Percentiles rank a stretch among this genome's conserved stretches.
phyloP scores from a whole-genome alignment of 2,888 invertebrate genomes.

The Metalampra italica region DNA sequence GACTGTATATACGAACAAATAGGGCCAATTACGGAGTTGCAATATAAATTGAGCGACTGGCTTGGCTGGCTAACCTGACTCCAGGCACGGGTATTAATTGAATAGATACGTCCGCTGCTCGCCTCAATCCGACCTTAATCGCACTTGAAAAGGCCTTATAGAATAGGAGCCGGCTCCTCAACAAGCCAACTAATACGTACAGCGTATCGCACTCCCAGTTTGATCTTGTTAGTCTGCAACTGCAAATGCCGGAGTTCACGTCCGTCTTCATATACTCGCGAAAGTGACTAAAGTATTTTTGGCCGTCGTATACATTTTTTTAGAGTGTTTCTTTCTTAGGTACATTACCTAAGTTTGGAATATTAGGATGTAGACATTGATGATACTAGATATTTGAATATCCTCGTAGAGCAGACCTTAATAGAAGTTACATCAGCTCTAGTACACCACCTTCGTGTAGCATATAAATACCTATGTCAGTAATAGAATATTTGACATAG shows the following conservation, averaged over 20 bases:
- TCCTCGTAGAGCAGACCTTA: too few relatives aligned
- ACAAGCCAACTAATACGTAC: conserved; percentile 59
- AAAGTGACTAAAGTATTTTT: not conserved
- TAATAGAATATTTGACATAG: too few relatives aligned
- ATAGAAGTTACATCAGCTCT: too few relatives aligned
- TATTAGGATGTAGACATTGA: too few relatives aligned
- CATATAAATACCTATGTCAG: too few relatives aligned
- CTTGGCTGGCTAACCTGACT: conserved; percentile 42
- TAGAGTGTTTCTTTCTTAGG: too few relatives aligned
- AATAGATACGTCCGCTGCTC: conserved; percentile 71
- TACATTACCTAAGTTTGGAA: too few relatives aligned
- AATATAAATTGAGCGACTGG: conserved; percentile 59
- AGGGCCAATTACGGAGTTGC: conserved; percentile 58
- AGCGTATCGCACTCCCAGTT: conserved; percentile 61
- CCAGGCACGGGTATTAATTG: conserved; percentile 66
- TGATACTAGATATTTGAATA: too few relatives aligned
- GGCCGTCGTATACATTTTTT: too few relatives aligned
- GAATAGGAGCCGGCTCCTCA: conserved; percentile 39
- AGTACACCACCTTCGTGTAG: too few relatives aligned
- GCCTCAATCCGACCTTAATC: conserved; percentile 71
- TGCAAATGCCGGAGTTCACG: conserved; percentile 9
- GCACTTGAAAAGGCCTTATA: conserved; percentile 68
- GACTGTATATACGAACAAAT: conserved; percentile 49
- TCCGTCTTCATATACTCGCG: conserved; percentile 15
- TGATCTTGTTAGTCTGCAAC: conserved; percentile 46